These are phyloP conservation scores for Alligator mississippiensis DNA, from an alignment of 2,113 vertebrate species.

Conservation along the genomic window DNA sequence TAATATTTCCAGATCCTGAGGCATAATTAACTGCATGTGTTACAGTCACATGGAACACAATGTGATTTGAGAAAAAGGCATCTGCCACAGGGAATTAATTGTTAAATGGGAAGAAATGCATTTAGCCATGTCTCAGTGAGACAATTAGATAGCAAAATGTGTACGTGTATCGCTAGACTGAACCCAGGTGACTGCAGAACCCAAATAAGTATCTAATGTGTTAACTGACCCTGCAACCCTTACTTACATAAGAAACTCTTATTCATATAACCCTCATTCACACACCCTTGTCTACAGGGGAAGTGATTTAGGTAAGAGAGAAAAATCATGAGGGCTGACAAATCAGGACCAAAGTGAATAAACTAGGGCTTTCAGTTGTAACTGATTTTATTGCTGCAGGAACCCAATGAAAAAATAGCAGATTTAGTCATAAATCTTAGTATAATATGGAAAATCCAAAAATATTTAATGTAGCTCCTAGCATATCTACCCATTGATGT, in stretches of 20 bases:
- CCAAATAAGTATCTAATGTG: neutral
- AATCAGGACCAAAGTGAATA: neutral
- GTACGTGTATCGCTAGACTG: neutral
- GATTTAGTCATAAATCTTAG: neutral
- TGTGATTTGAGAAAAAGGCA: slow-evolving; percentile 40
- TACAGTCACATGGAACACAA: slow-evolving; percentile 17
- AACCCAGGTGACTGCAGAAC: neutral
- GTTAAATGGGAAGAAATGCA: slow-evolving; percentile 13
- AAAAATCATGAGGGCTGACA: neutral
- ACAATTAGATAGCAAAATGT: slow-evolving; percentile 3
- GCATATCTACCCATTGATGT: rapidly evolving
- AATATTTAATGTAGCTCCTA: neutral
- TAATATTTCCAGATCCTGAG: slow-evolving; percentile 14
- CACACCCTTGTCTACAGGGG: neutral
- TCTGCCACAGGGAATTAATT: slow-evolving; percentile 22
- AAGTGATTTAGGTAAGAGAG: neutral
- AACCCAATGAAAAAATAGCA: neutral
- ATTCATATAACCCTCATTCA: neutral
- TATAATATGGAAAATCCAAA: neutral
- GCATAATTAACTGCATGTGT: slow-evolving; percentile 20
- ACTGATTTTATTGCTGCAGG: neutral
- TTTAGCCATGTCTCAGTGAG: slow-evolving; percentile 9
- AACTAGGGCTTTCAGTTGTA: neutral
- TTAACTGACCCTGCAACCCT: neutral
- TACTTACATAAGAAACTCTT: neutral